A percentile compares a stretch with the other conserved stretches of the same genome.
Conservation (phyloP, 1,140 invertebrate genomes). For the Eciton burchellii region DNA sequence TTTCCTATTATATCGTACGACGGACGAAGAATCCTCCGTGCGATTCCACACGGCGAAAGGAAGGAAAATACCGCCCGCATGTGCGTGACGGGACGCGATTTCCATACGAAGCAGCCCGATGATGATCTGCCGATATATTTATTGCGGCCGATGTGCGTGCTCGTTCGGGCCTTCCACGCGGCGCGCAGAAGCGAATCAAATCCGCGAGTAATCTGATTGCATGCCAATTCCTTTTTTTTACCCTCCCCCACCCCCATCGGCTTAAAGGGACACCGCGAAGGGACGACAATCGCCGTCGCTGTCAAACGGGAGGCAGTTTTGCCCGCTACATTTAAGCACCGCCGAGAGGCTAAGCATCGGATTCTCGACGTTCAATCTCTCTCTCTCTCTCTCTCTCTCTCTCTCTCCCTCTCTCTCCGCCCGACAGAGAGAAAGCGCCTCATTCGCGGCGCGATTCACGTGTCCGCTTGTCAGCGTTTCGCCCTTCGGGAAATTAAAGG, state of each 20-base stretch:
- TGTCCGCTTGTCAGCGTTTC: too few relatives aligned
- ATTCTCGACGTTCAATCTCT: too few relatives aligned
- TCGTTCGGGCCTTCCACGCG: conserved; percentile 13
- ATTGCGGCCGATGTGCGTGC: conserved; percentile 32
- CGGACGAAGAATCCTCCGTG: neutral
- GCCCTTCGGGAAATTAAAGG: too few relatives aligned
- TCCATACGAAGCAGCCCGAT: conserved; percentile 32
- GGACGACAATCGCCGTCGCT: conserved; percentile 1
- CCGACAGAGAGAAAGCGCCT: too few relatives aligned
- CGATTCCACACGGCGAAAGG: conserved; percentile 7
- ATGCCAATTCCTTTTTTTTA: conserved; percentile 58
- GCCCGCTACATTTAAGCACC: too few relatives aligned
- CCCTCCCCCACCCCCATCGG: too few relatives aligned
- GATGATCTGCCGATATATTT: conserved; percentile 61
- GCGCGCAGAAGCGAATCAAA: conserved; percentile 59
- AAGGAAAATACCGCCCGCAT: conserved; percentile 39
- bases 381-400: too few relatives aligned
- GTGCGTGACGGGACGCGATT: conserved; percentile 51
- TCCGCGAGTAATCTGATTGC: conserved; percentile 58
- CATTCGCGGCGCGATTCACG: too few relatives aligned
- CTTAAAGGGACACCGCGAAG: conserved; percentile 26
- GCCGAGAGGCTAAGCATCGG: too few relatives aligned
- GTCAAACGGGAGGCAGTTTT: neutral
- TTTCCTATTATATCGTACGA: neutral
- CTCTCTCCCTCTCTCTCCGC: too few relatives aligned